A percentile compares a stretch with the other conserved stretches of the same genome.
These are phyloP conservation scores for Setophaga kirtlandii DNA, from an alignment of 2,113 vertebrate species.

Conservation along the genomic window DNA sequence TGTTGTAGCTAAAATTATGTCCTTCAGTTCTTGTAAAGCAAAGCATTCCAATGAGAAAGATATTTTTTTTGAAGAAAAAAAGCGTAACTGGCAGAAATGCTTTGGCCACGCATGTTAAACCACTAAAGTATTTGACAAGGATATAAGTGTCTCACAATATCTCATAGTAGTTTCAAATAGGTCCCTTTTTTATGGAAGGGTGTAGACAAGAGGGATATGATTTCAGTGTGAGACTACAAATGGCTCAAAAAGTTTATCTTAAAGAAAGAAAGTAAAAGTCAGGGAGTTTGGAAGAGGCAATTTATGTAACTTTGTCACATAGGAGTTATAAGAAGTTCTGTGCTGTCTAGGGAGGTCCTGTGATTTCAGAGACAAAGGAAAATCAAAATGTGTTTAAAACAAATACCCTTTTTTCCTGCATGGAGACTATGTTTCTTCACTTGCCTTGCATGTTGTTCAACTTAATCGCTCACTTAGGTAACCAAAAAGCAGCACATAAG, in stretches of 20 bases:
- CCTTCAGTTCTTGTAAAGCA: not conserved
- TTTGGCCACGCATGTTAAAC: not conserved
- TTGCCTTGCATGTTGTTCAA: not conserved
- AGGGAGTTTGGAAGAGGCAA: not conserved
- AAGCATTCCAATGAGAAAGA: not conserved
- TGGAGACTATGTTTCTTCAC: not conserved
- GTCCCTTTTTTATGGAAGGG: not conserved
- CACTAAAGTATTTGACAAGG: not conserved
- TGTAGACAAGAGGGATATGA: not conserved
- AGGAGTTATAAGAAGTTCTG: not conserved
- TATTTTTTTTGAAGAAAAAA: not conserved
- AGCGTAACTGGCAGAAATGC: not conserved
- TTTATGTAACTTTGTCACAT: not conserved
- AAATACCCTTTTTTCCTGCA: not conserved
- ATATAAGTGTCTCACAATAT: not conserved
- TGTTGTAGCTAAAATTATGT: not conserved
- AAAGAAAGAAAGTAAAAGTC: not conserved
- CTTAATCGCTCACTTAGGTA: not conserved
- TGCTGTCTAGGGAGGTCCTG: not conserved
- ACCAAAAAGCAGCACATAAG: not conserved
- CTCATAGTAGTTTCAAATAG: not conserved
- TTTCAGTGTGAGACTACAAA: not conserved
- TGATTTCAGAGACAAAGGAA: not conserved
- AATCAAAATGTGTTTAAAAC: not conserved
- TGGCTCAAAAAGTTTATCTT: not conserved